A percentile compares a stretch with the other conserved stretches of the same genome.
Evolutionary conservation across 2,797 vertebrate genomes (phyloP).

Genomic region (Hydrolagus colliei): DNA sequence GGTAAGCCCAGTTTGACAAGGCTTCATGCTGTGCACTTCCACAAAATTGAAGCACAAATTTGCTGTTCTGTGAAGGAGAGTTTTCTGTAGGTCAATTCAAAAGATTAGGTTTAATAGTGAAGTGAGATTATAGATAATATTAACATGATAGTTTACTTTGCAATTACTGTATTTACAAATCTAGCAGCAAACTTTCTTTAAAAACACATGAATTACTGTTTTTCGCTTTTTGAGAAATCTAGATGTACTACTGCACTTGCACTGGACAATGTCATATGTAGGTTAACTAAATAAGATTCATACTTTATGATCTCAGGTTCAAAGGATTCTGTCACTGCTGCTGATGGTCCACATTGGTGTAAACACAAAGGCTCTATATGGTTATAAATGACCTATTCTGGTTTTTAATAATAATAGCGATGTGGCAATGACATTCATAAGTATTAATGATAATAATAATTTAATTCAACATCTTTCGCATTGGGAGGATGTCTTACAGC

Average conservation of each 20-base stretch:
- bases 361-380: no score
- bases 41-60: background rate
- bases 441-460: no score
- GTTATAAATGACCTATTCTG: no score
- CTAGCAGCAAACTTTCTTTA: background rate
- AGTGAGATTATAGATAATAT: background rate
- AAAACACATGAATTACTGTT: background rate
- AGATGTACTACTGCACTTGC: background rate
- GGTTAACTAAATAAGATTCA: background rate
- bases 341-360: no score
- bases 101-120: background rate
- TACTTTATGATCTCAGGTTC: no score
- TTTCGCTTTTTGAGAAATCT: background rate
- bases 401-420: no score
- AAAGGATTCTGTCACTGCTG: no score
- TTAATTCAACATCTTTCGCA: no score
- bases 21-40: background rate
- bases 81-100: background rate
- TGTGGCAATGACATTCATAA: no score
- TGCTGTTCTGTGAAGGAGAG: background rate
- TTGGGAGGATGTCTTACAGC: no score
- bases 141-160: background rate
- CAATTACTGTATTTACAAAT: background rate
- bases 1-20: constrained; percentile 18
- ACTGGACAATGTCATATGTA: background rate